Conservation (phyloP, 2,113 vertebrate species). For the Globicephala melas region DNA sequence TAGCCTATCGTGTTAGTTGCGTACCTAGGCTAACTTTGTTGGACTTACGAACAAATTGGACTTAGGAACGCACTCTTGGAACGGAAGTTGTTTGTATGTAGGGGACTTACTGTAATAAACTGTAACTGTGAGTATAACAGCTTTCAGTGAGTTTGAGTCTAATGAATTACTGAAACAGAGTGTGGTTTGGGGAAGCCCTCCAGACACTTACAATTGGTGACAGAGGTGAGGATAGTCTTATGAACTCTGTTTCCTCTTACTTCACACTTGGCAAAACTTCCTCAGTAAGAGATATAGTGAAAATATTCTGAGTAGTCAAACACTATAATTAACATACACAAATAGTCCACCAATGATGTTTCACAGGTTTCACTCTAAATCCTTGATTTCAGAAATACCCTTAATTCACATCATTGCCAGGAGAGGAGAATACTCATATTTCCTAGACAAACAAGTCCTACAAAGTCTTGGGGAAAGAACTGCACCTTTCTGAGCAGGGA, state of each 20-base stretch:
- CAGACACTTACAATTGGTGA: neutral
- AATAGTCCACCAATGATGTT: neutral
- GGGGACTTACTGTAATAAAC: neutral
- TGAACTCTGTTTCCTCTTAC: neutral
- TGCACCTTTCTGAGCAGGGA: neutral
- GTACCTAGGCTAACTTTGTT: too few relatives aligned
- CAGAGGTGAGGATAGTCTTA: neutral
- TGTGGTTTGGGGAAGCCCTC: neutral
- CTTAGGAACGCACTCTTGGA: too few relatives aligned
- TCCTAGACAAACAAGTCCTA: neutral
- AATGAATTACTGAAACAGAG: neutral
- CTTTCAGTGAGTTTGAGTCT: neutral
- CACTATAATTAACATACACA: neutral
- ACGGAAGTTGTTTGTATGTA: too few relatives aligned
- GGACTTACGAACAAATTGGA: too few relatives aligned
- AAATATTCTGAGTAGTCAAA: neutral
- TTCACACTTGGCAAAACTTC: neutral
- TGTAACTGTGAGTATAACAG: neutral
- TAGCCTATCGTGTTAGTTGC: too few relatives aligned
- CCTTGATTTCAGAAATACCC: neutral
- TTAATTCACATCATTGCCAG: neutral
- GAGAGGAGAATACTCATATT: neutral
- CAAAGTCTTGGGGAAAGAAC: neutral
- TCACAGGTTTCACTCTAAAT: neutral
- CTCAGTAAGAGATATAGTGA: neutral